A percentile compares a stretch with the other conserved stretches of the same genome.
Evolutionary conservation across 2,113 vertebrate genomes (phyloP).

Genomic region (Pterocles gutturalis): DNA sequence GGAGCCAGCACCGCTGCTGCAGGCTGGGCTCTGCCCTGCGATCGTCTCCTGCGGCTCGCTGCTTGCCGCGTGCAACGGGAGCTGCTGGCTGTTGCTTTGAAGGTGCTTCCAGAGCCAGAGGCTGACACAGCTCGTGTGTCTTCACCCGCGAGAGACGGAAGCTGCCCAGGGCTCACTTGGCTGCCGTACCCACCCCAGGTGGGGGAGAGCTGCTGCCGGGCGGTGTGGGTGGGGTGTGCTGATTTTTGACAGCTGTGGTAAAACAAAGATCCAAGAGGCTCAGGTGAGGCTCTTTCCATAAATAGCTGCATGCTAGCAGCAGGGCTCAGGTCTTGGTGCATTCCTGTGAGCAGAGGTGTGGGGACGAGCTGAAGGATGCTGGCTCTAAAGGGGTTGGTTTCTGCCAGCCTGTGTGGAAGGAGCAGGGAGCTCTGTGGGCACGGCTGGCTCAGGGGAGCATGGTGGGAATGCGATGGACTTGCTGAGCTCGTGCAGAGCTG

Average conservation of each 20-base stretch:
- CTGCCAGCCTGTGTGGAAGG: background rate
- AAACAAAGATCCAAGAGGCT: background rate
- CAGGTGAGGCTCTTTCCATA: background rate
- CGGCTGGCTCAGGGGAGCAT: background rate
- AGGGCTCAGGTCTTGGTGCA: background rate
- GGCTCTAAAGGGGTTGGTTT: background rate
- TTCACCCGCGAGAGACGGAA: background rate
- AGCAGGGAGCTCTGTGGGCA: background rate
- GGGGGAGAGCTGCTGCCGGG: background rate
- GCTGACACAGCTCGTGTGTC: background rate
- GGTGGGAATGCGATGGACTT: background rate
- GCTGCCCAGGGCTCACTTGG: rapidly evolving
- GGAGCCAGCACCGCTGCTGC: background rate
- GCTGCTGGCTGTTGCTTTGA: background rate
- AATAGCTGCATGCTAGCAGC: background rate
- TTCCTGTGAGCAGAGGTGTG: background rate
- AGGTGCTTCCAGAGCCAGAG: background rate
- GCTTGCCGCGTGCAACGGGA: background rate
- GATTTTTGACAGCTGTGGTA: background rate
- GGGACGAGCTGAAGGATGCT: background rate
- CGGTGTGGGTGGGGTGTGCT: background rate
- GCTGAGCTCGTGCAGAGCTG: rapidly evolving
- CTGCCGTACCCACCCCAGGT: background rate
- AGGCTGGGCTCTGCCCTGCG: background rate
- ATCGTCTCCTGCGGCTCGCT: background rate